phyloP scores from a whole-genome alignment of 2,797 vertebrate genomes.

The Cryptoblepharus egeriae region DNA sequence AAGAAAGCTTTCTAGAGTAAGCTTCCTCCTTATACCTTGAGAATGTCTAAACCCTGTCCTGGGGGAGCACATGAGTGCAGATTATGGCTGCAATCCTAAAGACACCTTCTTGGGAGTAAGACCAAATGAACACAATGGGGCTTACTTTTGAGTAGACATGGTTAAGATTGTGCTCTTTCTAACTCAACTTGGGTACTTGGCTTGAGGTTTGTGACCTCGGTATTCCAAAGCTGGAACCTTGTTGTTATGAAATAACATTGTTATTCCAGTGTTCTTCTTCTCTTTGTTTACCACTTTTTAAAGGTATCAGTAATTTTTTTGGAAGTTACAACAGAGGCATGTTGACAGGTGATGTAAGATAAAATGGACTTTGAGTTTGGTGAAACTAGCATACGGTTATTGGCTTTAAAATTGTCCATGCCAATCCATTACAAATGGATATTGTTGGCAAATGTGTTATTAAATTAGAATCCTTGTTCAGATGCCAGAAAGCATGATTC shows the following conservation, averaged over 20 bases:
- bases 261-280: background rate
- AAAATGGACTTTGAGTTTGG: background rate
- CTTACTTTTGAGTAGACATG: too few species aligned
- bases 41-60: background rate
- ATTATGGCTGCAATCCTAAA: too few species aligned
- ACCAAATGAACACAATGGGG: too few species aligned
- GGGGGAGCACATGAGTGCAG: background rate
- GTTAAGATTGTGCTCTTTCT: too few species aligned
- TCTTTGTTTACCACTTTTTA: background rate
- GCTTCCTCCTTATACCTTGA: background rate
- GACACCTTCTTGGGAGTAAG: too few species aligned
- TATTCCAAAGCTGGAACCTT: too few species aligned
- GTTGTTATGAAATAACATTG: background rate
- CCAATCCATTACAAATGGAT: background rate
- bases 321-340: background rate
- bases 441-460: background rate
- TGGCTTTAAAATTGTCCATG: background rate
- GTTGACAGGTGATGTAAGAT: too few species aligned
- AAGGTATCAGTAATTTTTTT: background rate
- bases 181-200: background rate
- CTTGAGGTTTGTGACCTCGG: background rate
- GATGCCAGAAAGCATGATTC: background rate
- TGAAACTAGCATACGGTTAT: background rate
- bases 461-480: background rate
- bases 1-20: conserved; percentile 14